These are phyloP conservation scores for Agriopis aurantiaria DNA, from an alignment of 2,888 invertebrate genomes.

Conservation along the genomic window DNA sequence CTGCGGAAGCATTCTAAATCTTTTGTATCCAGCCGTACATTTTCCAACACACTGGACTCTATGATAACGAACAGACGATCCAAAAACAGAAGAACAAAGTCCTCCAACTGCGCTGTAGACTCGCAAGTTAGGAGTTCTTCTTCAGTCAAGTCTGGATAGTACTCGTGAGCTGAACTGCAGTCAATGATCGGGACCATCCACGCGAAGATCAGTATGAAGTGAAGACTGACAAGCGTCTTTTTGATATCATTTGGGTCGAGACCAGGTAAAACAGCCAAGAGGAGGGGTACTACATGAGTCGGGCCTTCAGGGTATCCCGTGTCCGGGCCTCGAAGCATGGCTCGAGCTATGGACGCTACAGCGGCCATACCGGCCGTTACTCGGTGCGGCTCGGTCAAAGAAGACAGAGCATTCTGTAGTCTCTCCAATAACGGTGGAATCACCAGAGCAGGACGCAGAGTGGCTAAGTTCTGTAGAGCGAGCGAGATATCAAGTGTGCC, in stretches of 20 bases:
- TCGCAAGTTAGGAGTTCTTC: conserved; percentile 92
- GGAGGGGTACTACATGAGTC: conserved; percentile 92
- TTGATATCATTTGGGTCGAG: conserved; percentile 95
- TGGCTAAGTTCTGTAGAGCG: conserved; percentile 91
- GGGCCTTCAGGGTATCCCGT: conserved; percentile 91
- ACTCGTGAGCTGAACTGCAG: conserved; percentile 91
- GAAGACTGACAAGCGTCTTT: conserved; percentile 91
- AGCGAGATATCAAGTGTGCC: conserved; percentile 88
- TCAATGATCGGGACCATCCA: conserved; percentile 94
- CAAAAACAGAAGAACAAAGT: conserved; percentile 94
- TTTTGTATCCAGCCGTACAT: conserved; percentile 88
- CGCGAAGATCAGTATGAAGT: conserved; percentile 91
- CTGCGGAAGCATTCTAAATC: conserved; percentile 87
- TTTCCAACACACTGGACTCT: conserved; percentile 90
- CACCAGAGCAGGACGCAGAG: conserved; percentile 92
- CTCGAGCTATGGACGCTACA: conserved; percentile 89
- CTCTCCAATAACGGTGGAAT: conserved; percentile 94
- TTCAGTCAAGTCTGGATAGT: conserved; percentile 90
- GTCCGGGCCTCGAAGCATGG: conserved; percentile 85
- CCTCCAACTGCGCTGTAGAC: conserved; percentile 94
- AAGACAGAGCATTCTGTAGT: conserved; percentile 92
- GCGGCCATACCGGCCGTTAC: conserved; percentile 91
- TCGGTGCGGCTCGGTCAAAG: conserved; percentile 95
- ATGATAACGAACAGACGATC: conserved; percentile 91
- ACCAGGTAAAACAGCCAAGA: conserved; percentile 93